Evolutionary conservation across 1,140 invertebrate genomes (phyloP).

Genomic region (Papilio dardanus): DNA sequence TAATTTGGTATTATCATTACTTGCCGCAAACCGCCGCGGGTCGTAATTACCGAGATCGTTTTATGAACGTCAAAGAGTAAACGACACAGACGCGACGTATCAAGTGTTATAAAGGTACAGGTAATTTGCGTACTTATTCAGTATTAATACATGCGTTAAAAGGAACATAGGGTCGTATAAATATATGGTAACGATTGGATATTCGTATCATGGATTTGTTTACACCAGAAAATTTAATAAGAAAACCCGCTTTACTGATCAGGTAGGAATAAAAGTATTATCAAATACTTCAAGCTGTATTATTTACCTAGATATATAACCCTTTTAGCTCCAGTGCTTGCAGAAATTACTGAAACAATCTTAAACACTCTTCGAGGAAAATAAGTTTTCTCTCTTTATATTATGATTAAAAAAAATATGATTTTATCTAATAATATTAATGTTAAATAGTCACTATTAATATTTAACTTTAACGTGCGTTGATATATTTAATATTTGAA

Average conservation of each 20-base stretch:
- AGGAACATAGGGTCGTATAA: background rate
- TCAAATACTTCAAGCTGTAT: background rate
- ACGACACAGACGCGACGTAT: background rate
- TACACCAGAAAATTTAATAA: background rate
- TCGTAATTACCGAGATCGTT: conserved; percentile 19
- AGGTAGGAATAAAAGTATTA: background rate
- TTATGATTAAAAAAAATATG: no score
- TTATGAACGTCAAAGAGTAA: conserved; percentile 26
- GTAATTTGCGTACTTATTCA: background rate
- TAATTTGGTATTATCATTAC: conserved; percentile 30
- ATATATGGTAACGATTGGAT: background rate
- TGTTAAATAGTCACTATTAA: background rate
- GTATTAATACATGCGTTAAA: background rate
- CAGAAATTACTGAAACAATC: background rate
- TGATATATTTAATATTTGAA: background rate
- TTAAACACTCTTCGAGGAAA: background rate
- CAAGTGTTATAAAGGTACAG: background rate
- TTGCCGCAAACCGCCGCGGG: background rate
- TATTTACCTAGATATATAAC: background rate
- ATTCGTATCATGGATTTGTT: background rate
- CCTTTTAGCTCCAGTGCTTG: background rate
- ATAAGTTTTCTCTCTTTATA: background rate
- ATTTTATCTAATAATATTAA: no score
- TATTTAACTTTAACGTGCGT: background rate
- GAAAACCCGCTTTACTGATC: background rate